Conservation (phyloP, 2,797 vertebrate genomes). For the Gobio occitaniae region DNA sequence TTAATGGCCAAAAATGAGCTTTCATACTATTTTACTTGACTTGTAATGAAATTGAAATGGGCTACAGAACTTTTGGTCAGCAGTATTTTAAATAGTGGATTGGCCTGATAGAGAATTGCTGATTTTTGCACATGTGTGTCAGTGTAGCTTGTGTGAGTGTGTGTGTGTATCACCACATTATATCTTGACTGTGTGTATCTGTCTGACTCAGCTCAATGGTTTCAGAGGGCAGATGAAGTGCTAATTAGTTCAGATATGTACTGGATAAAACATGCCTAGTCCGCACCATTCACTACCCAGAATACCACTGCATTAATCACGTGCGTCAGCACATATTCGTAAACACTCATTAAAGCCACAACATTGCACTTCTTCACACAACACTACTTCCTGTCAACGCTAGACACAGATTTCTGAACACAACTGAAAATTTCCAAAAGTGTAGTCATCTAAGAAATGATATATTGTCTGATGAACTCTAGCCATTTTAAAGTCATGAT, state of each 20-base stretch:
- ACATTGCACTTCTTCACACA: constrained; percentile 29
- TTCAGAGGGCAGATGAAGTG: constrained; percentile 47
- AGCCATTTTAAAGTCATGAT: neutral
- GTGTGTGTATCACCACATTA: neutral
- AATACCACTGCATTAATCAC: constrained; percentile 54
- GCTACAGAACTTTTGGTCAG: neutral
- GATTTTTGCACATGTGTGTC: constrained; percentile 19
- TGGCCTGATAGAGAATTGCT: constrained; percentile 15
- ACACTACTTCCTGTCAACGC: constrained; percentile 13
- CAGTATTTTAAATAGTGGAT: neutral
- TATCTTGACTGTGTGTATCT: constrained; percentile 25
- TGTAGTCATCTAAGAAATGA: constrained; percentile 13
- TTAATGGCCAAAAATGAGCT: neutral
- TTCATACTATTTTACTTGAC: neutral
- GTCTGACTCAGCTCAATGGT: constrained; percentile 45
- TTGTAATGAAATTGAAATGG: constrained; percentile 3
- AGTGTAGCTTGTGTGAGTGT: neutral
- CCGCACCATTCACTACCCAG: constrained; percentile 38
- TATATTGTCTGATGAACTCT: neutral
- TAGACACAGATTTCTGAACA: neutral
- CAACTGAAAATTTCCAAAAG: neutral
- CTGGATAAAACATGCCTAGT: constrained; percentile 47
- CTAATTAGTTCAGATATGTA: constrained; percentile 48
- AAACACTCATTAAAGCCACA: constrained; percentile 44
- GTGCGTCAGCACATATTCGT: constrained; percentile 42